phyloP scores from a whole-genome alignment of 2,888 invertebrate genomes.

The Alviniconcha strummeri region DNA sequence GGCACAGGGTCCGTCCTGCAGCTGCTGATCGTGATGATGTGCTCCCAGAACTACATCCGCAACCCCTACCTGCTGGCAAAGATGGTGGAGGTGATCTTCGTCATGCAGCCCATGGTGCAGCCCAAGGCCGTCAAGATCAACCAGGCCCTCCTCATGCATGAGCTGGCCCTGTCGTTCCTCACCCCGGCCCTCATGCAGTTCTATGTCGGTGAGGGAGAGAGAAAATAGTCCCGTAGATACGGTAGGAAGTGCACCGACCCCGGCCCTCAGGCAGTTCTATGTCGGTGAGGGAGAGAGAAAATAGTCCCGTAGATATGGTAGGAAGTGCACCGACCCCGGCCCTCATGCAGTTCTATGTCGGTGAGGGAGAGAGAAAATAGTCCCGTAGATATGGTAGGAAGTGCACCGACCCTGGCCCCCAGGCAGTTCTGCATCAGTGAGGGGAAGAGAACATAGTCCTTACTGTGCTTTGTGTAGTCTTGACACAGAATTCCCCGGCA shows the following conservation, averaged over 20 bases:
- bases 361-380: slow-evolving; percentile 60
- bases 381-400: too few species aligned
- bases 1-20: slow-evolving; percentile 79
- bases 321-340: too few species aligned
- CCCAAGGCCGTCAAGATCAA: slow-evolving; percentile 76
- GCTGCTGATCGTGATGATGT: slow-evolving; percentile 91
- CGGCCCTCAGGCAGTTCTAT: slow-evolving; percentile 39
- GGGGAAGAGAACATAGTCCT: too few species aligned
- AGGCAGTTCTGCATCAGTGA: too few species aligned
- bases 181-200: slow-evolving; percentile 97
- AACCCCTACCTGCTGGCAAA: slow-evolving; percentile 98
- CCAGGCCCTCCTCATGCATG: slow-evolving; percentile 89
- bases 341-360: slow-evolving; percentile 76
- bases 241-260: too few species aligned
- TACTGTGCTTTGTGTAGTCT: too few species aligned
- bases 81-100: slow-evolving; percentile 88
- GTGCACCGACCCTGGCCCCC: too few species aligned
- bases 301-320: too few species aligned
- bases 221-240: too few species aligned
- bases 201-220: slow-evolving; percentile 82
- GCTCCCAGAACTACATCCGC: slow-evolving; percentile 93
- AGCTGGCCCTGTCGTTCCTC: slow-evolving; percentile 86
- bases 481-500: too few species aligned
- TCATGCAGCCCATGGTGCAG: slow-evolving; percentile 76
- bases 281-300: slow-evolving; percentile 77